A percentile compares a stretch with the other conserved stretches of the same genome.
These are phyloP conservation scores for Rafetus swinhoei DNA, from an alignment of 2,113 vertebrate species.

Conservation along the genomic window DNA sequence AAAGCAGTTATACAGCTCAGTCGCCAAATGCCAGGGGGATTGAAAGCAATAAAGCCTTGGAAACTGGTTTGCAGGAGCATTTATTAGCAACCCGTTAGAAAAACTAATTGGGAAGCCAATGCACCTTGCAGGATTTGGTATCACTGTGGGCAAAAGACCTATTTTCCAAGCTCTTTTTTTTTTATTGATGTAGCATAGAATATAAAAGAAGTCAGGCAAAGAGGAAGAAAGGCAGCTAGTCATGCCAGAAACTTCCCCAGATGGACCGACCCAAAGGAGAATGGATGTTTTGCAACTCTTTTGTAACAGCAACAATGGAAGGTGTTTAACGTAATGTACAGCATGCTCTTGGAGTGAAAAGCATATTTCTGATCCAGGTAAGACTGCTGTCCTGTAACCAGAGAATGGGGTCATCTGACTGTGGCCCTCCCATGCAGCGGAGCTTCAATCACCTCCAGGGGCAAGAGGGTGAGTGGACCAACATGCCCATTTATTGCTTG, in stretches of 20 bases:
- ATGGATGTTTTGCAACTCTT: not conserved
- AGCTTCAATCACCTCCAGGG: not conserved
- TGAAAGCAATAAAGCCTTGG: slow-evolving; percentile 25
- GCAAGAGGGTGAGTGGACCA: not conserved
- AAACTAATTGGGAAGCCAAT: slow-evolving; percentile 34
- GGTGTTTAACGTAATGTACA: not conserved
- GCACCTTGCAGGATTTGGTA: not conserved
- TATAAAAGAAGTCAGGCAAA: not conserved
- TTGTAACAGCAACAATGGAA: not conserved
- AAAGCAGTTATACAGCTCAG: slow-evolving; percentile 12
- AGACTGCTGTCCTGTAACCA: not conserved
- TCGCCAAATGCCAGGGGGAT: not conserved
- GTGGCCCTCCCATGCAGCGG: not conserved
- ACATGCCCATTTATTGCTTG: accelerated
- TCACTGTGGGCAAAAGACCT: not conserved
- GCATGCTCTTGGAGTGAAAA: not conserved
- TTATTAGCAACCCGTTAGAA: not conserved
- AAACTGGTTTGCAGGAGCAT: slow-evolving; percentile 14
- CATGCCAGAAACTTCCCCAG: not conserved
- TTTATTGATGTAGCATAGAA: not conserved
- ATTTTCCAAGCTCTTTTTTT: not conserved
- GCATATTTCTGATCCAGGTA: not conserved
- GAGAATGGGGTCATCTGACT: not conserved
- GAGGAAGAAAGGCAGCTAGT: not conserved
- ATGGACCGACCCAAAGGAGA: not conserved